phyloP scores from a whole-genome alignment of 2,113 vertebrate genomes.

The Lipotes vexillifer region DNA sequence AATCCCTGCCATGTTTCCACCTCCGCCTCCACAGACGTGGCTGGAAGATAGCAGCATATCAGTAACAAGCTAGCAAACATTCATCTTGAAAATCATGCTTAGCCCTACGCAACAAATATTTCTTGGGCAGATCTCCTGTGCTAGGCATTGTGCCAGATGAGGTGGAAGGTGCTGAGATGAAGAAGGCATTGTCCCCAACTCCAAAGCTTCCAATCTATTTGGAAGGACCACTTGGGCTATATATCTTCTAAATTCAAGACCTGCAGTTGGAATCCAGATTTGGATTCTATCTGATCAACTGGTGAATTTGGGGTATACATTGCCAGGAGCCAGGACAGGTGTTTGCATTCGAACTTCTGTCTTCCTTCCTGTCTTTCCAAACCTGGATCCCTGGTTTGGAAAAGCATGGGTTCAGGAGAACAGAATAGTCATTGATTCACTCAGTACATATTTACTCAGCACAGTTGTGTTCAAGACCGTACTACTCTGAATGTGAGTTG shows the following conservation, averaged over 20 bases:
- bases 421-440: not conserved
- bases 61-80: not conserved
- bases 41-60: not conserved
- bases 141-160: not conserved
- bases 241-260: not conserved
- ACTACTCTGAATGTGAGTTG: not conserved
- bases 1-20: not conserved
- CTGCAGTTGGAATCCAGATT: not conserved
- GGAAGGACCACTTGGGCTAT: not conserved
- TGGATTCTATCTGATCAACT: not conserved
- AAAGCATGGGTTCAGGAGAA: not conserved
- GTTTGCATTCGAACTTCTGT: not conserved
- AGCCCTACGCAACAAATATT: not conserved
- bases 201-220: not conserved
- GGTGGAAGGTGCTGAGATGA: not conserved
- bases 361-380: too few relatives aligned
- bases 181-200: not conserved
- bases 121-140: not conserved
- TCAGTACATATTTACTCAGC: not conserved
- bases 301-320: not conserved
- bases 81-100: not conserved
- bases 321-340: not conserved
- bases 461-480: not conserved
- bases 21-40: not conserved
- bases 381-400: not conserved